A percentile compares a stretch with the other conserved stretches of the same genome.
Evolutionary conservation across 2,888 invertebrate genomes (phyloP).

Genomic region (Strigamia transsilvanica): DNA sequence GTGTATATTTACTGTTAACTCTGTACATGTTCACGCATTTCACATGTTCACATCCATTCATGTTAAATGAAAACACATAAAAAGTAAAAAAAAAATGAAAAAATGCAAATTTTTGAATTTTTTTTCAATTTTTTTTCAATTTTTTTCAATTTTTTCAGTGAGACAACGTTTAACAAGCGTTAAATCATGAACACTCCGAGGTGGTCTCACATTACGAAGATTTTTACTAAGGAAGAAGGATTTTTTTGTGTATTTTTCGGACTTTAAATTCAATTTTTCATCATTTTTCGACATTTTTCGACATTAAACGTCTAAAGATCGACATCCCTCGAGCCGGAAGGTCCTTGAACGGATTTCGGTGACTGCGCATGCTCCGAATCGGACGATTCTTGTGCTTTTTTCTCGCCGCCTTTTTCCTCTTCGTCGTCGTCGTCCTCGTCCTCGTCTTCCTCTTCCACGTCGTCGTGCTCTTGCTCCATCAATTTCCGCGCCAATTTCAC

Average conservation of each 20-base stretch:
- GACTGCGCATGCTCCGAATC: background rate
- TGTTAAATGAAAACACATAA: background rate
- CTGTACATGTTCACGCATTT: background rate
- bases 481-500: slow-evolving; percentile 90
- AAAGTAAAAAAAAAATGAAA: background rate
- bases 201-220: background rate
- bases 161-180: background rate
- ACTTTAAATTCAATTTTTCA: background rate
- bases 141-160: background rate
- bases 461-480: slow-evolving; percentile 88
- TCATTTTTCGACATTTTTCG: background rate
- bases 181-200: slow-evolving; percentile 3
- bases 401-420: slow-evolving; percentile 55
- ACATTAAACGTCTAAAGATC: slow-evolving; percentile 13
- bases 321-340: background rate
- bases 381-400: slow-evolving; percentile 29
- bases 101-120: background rate
- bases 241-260: background rate
- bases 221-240: background rate
- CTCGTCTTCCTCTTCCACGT: slow-evolving; percentile 73
- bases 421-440: slow-evolving; percentile 60
- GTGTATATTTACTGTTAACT: background rate
- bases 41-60: background rate
- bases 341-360: background rate
- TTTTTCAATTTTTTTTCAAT: background rate